These are phyloP conservation scores for Clinocottus analis DNA, from an alignment of 2,113 vertebrate genomes.

Conservation along the genomic window DNA sequence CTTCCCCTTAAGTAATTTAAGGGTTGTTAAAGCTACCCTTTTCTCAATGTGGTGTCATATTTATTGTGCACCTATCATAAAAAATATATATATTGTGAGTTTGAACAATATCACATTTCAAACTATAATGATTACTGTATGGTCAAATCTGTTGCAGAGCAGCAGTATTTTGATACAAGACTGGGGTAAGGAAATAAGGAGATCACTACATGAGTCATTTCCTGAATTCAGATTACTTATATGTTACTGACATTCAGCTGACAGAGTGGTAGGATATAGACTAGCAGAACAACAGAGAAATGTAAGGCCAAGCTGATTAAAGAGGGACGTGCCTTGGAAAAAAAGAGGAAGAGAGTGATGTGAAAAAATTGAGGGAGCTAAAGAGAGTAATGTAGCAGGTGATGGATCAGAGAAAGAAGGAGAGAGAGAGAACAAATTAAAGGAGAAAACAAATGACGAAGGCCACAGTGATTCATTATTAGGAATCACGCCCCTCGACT, in stretches of 20 bases:
- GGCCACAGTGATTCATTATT: constrained; percentile 38
- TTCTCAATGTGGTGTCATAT: background rate
- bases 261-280: background rate
- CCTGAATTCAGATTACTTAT: background rate
- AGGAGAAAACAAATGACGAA: constrained; percentile 19
- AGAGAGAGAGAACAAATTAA: constrained; percentile 9
- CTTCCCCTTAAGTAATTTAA: background rate
- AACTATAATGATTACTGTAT: background rate
- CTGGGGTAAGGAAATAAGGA: background rate
- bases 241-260: background rate
- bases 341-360: background rate
- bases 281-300: background rate
- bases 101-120: background rate
- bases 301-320: background rate
- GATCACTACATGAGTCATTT: background rate
- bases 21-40: background rate
- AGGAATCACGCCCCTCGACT: constrained; percentile 3
- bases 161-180: background rate
- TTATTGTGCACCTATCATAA: background rate
- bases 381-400: background rate
- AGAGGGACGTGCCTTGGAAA: background rate
- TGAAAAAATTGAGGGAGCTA: background rate
- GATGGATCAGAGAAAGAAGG: constrained; percentile 1
- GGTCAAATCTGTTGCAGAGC: background rate
- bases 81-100: background rate